Conservation (phyloP, 2,797 vertebrate genomes). For the Onychomys torridus region DNA sequence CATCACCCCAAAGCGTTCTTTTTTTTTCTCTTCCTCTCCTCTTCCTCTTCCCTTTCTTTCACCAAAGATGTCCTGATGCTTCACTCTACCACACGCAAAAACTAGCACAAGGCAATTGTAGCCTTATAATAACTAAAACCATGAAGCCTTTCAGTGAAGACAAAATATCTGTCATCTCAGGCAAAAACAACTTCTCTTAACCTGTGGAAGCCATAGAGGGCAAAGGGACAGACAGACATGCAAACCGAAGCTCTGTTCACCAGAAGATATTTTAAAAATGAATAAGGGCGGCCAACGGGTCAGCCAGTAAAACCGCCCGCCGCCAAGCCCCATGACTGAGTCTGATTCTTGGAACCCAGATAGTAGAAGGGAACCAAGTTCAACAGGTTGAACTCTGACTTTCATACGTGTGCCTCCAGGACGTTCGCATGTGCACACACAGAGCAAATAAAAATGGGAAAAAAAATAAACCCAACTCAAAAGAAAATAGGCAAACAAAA, state of each 20-base stretch:
- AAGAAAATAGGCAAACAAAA: conserved; percentile 9
- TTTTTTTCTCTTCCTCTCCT: neutral
- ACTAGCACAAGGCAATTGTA: conserved; percentile 24
- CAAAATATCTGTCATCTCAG: neutral
- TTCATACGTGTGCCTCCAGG: neutral
- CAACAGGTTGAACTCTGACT: neutral
- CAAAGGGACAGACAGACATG: neutral
- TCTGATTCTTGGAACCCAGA: neutral
- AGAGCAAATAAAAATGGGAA: neutral
- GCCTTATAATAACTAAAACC: neutral
- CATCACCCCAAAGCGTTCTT: neutral
- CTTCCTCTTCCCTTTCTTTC: neutral
- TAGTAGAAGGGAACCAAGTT: neutral
- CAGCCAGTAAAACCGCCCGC: neutral
- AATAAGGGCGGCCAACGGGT: neutral
- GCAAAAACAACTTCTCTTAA: conserved; percentile 31
- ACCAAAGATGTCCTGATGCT: neutral
- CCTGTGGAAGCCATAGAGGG: neutral
- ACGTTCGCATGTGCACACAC: neutral
- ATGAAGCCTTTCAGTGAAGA: neutral
- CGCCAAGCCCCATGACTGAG: neutral
- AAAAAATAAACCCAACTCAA: too few species aligned
- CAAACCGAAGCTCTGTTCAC: conserved; percentile 47
- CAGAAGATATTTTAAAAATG: neutral
- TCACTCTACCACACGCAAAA: neutral